Evolutionary conservation across 1,140 invertebrate species (phyloP).

Genomic region (Tetragnatha versicolor): DNA sequence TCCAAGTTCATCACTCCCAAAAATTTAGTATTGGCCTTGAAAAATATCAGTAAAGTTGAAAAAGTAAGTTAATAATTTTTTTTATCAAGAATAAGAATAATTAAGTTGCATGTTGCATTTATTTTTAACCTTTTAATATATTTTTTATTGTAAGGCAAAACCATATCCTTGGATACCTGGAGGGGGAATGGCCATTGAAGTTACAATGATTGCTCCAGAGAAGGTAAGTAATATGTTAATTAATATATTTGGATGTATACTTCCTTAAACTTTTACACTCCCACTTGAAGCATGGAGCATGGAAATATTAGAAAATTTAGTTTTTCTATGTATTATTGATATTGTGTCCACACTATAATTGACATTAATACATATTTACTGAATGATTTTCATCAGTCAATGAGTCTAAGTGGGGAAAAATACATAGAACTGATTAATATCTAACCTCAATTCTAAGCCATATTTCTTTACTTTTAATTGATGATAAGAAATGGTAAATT

Average conservation of each 20-base stretch:
- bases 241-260: background rate
- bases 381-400: too few relatives aligned
- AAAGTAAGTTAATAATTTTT: constrained; percentile 60
- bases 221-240: constrained; percentile 60
- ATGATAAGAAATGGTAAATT: too few relatives aligned
- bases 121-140: background rate
- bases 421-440: too few relatives aligned
- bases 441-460: too few relatives aligned
- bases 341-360: too few relatives aligned
- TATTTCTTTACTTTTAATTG: too few relatives aligned
- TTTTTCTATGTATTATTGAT: background rate
- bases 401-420: too few relatives aligned
- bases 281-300: background rate
- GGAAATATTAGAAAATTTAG: background rate
- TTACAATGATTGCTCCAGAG: constrained; percentile 61
- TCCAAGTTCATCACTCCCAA: constrained; percentile 63
- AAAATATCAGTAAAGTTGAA: constrained; percentile 62
- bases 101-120: background rate
- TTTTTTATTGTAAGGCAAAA: constrained; percentile 60
- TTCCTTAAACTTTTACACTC: background rate
- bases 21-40: constrained; percentile 65
- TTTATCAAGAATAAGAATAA: background rate
- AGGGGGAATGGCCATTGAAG: constrained; percentile 65
- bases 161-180: constrained; percentile 65
- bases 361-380: too few relatives aligned